Percentiles rank a stretch among this genome's conserved stretches.
These are phyloP conservation scores for Empidonax alnorum DNA, from an alignment of 2,113 vertebrate species.

Conservation along the genomic window DNA sequence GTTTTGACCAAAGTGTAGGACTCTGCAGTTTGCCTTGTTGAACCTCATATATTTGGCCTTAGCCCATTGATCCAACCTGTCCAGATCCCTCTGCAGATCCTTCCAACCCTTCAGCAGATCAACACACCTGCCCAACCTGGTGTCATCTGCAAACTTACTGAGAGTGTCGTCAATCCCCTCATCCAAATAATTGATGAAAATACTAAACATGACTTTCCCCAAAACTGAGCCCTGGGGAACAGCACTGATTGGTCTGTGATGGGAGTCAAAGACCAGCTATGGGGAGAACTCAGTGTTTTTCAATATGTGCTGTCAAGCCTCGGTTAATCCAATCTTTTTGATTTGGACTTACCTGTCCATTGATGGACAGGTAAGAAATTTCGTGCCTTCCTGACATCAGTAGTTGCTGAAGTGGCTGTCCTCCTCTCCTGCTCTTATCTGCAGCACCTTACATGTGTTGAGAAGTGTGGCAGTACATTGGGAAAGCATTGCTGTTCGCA, in stretches of 20 bases:
- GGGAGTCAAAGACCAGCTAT: not conserved
- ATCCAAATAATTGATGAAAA: not conserved
- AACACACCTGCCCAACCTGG: not conserved
- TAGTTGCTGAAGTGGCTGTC: not conserved
- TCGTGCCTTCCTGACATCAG: not conserved
- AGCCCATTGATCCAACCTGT: not conserved
- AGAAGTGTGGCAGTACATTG: not conserved
- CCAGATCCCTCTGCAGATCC: not conserved
- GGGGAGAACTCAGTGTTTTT: not conserved
- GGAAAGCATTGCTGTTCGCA: not conserved
- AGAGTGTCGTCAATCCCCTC: not conserved
- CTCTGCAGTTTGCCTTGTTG: not conserved
- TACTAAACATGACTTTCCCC: not conserved
- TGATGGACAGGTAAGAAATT: not conserved
- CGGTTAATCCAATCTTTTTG: not conserved
- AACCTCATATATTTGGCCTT: not conserved
- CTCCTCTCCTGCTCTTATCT: not conserved
- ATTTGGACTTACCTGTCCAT: not conserved
- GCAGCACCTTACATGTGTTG: not conserved
- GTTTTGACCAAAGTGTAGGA: not conserved
- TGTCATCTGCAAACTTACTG: not conserved
- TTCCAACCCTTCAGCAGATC: not conserved
- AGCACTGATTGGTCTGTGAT: not conserved
- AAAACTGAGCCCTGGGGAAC: not conserved
- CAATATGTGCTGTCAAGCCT: not conserved